These are phyloP conservation scores for Plumapathes pennacea DNA, from an alignment of 92 coral and sea anemone genomes.

Conservation along the genomic window DNA sequence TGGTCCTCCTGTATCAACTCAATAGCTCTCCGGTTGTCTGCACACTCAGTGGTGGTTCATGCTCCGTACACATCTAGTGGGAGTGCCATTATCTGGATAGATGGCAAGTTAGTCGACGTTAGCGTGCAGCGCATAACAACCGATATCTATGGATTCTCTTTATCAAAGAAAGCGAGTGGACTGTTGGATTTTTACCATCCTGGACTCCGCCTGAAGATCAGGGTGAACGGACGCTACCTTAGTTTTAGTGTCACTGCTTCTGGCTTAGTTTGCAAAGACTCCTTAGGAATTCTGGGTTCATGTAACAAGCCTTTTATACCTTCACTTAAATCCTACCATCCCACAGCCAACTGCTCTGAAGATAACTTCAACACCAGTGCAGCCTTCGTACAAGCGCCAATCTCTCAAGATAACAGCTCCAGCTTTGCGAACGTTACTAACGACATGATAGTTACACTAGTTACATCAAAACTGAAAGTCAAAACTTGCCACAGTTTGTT, in stretches of 20 bases:
- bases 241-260: slow-evolving; percentile 56
- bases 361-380: slow-evolving; percentile 5
- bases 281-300: slow-evolving; percentile 83
- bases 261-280: slow-evolving; percentile 61
- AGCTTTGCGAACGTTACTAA: slow-evolving; percentile 34
- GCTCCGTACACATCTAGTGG: slow-evolving; percentile 80
- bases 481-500: slow-evolving; percentile 81
- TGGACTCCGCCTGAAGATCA: slow-evolving; percentile 50
- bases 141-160: slow-evolving; percentile 61
- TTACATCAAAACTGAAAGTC: slow-evolving; percentile 59
- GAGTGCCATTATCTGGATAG: slow-evolving; percentile 73
- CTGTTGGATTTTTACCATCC: slow-evolving; percentile 69
- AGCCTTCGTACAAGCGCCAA: background rate
- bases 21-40: slow-evolving; percentile 66
- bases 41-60: slow-evolving; percentile 74
- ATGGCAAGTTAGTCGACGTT: slow-evolving; percentile 63
- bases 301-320: slow-evolving; percentile 69
- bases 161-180: slow-evolving; percentile 46
- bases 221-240: slow-evolving; percentile 87
- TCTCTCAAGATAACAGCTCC: slow-evolving; percentile 1
- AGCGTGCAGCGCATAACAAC: slow-evolving; percentile 62
- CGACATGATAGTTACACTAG: slow-evolving; percentile 38
- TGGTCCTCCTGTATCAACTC: slow-evolving; percentile 78
- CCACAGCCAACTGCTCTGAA: slow-evolving; percentile 68
- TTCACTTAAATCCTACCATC: slow-evolving; percentile 59